Percentiles rank a stretch among this genome's conserved stretches.
Conservation (phyloP, 1,140 invertebrate species). For the Laupala kohalensis region DNA sequence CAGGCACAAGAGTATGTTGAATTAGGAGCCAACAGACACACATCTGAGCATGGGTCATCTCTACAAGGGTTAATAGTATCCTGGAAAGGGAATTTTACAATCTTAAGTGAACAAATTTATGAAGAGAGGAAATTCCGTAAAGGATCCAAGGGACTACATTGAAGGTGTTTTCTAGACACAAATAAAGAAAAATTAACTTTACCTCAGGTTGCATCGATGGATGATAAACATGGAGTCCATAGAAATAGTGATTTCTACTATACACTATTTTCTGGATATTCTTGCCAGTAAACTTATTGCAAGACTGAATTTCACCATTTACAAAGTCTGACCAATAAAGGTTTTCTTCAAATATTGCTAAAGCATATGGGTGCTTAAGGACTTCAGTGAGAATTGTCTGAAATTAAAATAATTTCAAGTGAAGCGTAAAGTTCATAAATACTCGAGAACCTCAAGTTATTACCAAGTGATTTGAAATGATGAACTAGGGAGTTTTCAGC, state of each 20-base stretch:
- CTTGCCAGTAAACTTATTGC: slow-evolving; percentile 53
- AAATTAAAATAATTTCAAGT: slow-evolving; percentile 5
- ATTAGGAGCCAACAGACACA: slow-evolving; percentile 60
- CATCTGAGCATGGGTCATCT: slow-evolving; percentile 51
- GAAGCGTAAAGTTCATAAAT: slow-evolving; percentile 2
- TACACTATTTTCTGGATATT: slow-evolving; percentile 37
- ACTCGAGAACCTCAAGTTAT: too few relatives aligned
- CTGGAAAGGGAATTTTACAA: slow-evolving; percentile 9
- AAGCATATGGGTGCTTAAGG: slow-evolving; percentile 61
- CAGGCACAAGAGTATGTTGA: slow-evolving; percentile 58
- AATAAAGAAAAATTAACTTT: neutral
- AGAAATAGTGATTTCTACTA: slow-evolving; percentile 34
- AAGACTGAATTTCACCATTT: slow-evolving; percentile 45
- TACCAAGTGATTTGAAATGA: neutral
- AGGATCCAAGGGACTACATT: too few relatives aligned
- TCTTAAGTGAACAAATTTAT: neutral
- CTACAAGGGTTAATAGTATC: slow-evolving; percentile 53
- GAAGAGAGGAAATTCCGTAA: neutral
- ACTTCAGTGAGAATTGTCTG: slow-evolving; percentile 37
- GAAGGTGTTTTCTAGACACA: neutral
- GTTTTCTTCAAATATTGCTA: slow-evolving; percentile 75
- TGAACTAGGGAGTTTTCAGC: neutral
- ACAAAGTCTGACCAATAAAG: slow-evolving; percentile 79
- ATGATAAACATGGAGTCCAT: slow-evolving; percentile 53
- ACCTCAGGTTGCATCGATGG: slow-evolving; percentile 29